Evolutionary conservation across 2,797 vertebrate genomes (phyloP).

Genomic region (Gouania willdenowi): DNA sequence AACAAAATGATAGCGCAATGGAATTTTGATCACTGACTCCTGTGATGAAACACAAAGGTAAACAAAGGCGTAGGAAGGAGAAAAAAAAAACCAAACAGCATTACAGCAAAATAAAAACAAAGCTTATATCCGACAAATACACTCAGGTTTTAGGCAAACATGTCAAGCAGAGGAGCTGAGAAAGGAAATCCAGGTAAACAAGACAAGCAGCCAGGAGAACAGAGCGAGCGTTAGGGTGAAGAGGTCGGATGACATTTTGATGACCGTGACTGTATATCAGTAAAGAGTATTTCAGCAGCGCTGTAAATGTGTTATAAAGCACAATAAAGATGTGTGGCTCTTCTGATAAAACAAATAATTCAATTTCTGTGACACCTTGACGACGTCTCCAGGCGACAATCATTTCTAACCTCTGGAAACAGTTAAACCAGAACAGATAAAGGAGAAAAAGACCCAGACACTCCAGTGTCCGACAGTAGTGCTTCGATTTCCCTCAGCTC

Average conservation of each 20-base stretch:
- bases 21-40: too few relatives aligned
- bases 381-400: neutral
- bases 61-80: neutral
- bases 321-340: neutral
- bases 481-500: neutral
- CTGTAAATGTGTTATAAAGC: neutral
- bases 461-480: neutral
- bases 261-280: conserved; percentile 20
- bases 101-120: too few relatives aligned
- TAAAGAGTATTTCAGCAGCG: conserved; percentile 10
- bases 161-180: conserved; percentile 17
- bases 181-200: conserved; percentile 35
- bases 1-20: too few relatives aligned
- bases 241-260: conserved; percentile 31
- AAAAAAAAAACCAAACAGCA: neutral
- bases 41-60: neutral
- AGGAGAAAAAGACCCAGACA: neutral
- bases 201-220: conserved; percentile 19
- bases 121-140: conserved; percentile 43
- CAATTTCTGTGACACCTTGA: neutral
- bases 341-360: neutral
- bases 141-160: conserved; percentile 30
- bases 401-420: neutral
- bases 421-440: neutral
- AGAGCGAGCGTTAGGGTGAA: conserved; percentile 24